Evolutionary conservation across 2,797 vertebrate genomes (phyloP).

Genomic region (Microtus obscurus): DNA sequence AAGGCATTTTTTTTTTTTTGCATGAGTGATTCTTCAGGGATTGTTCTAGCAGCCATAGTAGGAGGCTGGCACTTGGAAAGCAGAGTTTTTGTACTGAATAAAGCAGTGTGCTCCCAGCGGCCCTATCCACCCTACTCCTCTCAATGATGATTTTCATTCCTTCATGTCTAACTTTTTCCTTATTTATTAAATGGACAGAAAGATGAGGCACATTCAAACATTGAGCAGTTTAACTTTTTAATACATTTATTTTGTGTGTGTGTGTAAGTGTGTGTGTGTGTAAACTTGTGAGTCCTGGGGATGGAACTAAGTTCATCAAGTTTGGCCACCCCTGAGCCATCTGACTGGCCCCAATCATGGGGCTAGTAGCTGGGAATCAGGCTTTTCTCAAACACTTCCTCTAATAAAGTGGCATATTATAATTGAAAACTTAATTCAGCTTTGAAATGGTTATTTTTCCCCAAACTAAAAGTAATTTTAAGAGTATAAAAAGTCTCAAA

Average conservation of each 20-base stretch:
- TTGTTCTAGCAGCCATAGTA: conserved; percentile 37
- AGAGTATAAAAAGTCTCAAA: background rate
- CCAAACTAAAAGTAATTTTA: background rate
- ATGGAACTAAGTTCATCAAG: background rate
- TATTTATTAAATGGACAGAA: background rate
- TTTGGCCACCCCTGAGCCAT: background rate
- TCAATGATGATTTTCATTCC: background rate
- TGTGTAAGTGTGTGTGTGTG: background rate
- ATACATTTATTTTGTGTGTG: background rate
- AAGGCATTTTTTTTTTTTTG: conserved; percentile 55
- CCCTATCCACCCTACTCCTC: background rate
- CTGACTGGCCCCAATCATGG: background rate
- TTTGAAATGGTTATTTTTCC: background rate
- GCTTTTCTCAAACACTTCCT: background rate
- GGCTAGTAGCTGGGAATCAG: background rate
- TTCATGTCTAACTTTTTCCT: background rate
- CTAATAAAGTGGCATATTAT: background rate
- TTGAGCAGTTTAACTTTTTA: background rate
- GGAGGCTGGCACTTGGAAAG: conserved; percentile 36
- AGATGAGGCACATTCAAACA: background rate
- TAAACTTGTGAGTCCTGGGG: background rate
- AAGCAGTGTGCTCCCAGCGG: background rate
- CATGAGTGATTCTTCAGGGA: conserved; percentile 69
- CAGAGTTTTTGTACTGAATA: conserved; percentile 42
- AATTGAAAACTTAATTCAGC: background rate